phyloP scores from a whole-genome alignment of 2,797 vertebrate genomes.

The Perodicticus potto region DNA sequence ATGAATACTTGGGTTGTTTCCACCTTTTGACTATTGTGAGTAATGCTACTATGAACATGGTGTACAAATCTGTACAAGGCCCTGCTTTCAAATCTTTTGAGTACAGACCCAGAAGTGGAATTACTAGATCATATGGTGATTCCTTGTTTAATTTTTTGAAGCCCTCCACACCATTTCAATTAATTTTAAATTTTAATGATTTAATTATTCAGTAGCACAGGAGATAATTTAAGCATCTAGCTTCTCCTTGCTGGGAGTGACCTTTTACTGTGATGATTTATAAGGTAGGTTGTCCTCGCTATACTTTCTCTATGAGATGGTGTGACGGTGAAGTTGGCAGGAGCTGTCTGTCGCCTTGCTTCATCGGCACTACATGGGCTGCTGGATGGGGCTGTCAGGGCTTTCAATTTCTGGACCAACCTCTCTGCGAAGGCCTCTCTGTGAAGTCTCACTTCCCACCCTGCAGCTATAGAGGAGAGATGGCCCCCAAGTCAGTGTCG shows the following conservation, averaged over 20 bases:
- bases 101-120: not conserved
- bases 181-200: not conserved
- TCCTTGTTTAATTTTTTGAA: not conserved
- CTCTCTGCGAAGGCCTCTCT: not conserved
- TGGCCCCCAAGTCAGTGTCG: not conserved
- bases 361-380: not conserved
- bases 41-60: not conserved
- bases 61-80: not conserved
- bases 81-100: not conserved
- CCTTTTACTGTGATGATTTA: not conserved
- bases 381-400: not conserved
- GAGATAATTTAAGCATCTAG: not conserved
- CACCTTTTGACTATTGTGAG: not conserved
- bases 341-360: not conserved
- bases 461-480: conserved; percentile 62
- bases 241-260: not conserved
- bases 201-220: not conserved
- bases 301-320: not conserved
- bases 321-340: not conserved
- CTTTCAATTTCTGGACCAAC: conserved; percentile 44
- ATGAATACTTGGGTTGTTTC: not conserved
- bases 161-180: not conserved
- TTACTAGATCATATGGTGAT: not conserved
- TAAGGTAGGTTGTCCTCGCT: not conserved
- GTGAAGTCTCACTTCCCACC: conserved; percentile 7